A percentile compares a stretch with the other conserved stretches of the same genome.
Conservation (phyloP, 2,113 vertebrate genomes). For the Otus sunia region DNA sequence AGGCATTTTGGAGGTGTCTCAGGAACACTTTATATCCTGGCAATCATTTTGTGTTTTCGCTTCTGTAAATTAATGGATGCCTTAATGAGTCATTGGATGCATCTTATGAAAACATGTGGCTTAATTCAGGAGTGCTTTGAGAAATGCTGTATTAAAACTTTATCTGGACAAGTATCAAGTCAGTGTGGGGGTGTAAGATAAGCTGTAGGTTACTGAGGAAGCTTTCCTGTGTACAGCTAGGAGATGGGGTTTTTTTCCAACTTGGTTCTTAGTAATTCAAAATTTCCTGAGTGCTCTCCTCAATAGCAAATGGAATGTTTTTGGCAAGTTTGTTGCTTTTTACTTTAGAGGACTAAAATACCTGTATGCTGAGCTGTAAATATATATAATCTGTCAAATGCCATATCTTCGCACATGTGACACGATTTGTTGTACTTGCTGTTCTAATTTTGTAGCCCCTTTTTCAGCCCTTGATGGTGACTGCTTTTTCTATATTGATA, state of each 20-base stretch:
- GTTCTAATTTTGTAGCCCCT: background rate
- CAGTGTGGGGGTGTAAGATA: background rate
- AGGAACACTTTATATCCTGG: constrained; percentile 22
- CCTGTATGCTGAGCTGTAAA: background rate
- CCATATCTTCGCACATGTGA: accelerated
- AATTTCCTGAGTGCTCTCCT: background rate
- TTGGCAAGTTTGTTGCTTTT: background rate
- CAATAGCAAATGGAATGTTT: background rate
- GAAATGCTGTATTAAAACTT: background rate
- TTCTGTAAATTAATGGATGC: constrained; percentile 41
- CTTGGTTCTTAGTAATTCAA: background rate
- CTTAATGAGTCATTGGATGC: constrained; percentile 47
- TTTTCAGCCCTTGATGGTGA: background rate
- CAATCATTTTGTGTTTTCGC: constrained; percentile 23
- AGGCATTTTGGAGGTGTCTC: constrained; percentile 46
- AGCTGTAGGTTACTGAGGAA: background rate
- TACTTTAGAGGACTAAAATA: background rate
- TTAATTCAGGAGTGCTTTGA: constrained; percentile 8
- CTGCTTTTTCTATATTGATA: background rate
- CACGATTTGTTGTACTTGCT: background rate
- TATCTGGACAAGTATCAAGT: background rate
- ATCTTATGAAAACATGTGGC: background rate
- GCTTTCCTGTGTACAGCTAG: background rate
- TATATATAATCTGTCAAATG: background rate
- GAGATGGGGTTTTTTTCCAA: background rate